phyloP scores from a whole-genome alignment of 1,140 invertebrate genomes.

The Lutraria rhynchaena region DNA sequence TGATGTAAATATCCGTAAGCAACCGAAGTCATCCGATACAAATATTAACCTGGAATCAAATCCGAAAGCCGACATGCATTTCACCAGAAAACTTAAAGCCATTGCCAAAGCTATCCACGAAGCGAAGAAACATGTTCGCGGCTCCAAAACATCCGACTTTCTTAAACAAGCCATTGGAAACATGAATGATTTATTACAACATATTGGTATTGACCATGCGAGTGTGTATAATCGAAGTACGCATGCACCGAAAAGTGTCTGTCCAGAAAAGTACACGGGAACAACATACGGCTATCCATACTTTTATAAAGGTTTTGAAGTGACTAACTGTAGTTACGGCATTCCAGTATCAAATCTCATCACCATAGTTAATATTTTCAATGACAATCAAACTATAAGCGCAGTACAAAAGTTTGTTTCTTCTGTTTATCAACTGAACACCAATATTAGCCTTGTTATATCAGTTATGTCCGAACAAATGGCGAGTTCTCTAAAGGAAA shows the following conservation, averaged over 20 bases:
- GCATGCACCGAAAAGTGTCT: conserved; percentile 39
- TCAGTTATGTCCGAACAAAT: neutral
- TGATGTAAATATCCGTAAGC: no score
- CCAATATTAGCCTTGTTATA: neutral
- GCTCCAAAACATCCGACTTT: conserved; percentile 45
- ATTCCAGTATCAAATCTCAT: conserved; percentile 34
- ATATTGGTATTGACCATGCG: conserved; percentile 23
- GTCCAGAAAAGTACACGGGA: conserved; percentile 60
- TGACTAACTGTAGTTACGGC: conserved; percentile 36
- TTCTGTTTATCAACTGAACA: neutral
- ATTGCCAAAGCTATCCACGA: conserved; percentile 14
- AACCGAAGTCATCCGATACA: no score
- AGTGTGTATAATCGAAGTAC: conserved; percentile 1
- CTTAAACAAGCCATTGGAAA: conserved; percentile 27
- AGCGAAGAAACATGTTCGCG: conserved; percentile 56
- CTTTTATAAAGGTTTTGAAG: conserved; percentile 63
- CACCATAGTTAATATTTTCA: conserved; percentile 38
- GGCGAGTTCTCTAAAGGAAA: neutral
- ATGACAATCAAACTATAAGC: neutral
- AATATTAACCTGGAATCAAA: no score
- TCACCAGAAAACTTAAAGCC: no score
- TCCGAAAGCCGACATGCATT: no score
- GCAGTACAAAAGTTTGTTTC: neutral
- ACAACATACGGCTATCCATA: conserved; percentile 58
- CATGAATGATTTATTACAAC: conserved; percentile 30